Evolutionary conservation across 2,797 vertebrate species (phyloP).

Genomic region (Chaunax sp.): DNA sequence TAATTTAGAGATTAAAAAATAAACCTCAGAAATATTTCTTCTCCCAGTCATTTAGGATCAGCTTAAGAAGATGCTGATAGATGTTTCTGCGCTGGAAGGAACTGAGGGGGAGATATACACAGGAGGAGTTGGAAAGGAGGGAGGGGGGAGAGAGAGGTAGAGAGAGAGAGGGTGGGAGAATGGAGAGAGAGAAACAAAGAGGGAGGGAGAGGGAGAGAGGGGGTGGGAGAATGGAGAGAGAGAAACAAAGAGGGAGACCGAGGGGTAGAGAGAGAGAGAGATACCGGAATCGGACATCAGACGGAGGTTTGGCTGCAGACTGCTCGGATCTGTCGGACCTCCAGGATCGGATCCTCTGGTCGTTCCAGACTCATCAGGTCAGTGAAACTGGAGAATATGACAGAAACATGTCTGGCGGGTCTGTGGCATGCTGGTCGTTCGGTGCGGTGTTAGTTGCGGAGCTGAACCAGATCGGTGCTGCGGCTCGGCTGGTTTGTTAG

Average conservation of each 20-base stretch:
- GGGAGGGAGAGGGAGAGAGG: neutral
- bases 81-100: neutral
- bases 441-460: neutral
- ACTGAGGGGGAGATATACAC: neutral
- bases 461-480: neutral
- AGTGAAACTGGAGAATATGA: conserved; percentile 41
- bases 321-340: conserved; percentile 46
- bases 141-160: neutral
- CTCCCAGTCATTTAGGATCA: too few relatives aligned
- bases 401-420: neutral
- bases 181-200: neutral
- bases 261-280: neutral
- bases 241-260: neutral
- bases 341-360: conserved; percentile 9
- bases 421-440: neutral
- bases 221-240: neutral
- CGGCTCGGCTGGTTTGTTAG: conserved; percentile 2
- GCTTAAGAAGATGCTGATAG: too few relatives aligned
- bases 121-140: neutral
- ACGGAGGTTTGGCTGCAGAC: conserved; percentile 58
- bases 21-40: too few relatives aligned
- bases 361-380: conserved; percentile 67
- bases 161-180: neutral
- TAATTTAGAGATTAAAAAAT: too few relatives aligned
- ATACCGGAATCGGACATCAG: conserved; percentile 46